Evolutionary conservation across 2,888 invertebrate genomes (phyloP).

Genomic region (Tachystola acroxantha): DNA sequence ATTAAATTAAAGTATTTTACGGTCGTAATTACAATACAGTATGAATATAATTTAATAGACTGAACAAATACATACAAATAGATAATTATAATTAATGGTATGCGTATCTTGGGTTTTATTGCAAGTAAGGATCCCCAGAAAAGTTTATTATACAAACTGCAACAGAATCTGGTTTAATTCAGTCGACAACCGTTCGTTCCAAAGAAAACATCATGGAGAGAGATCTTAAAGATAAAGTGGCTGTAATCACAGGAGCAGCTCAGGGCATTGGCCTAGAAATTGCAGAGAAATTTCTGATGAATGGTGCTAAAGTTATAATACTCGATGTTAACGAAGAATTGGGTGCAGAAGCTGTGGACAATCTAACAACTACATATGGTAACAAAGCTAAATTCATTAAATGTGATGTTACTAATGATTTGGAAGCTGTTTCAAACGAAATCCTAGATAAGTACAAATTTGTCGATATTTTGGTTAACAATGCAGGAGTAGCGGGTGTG

Average conservation of each 20-base stretch:
- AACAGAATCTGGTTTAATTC: no score
- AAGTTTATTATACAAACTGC: no score
- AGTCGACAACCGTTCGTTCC: no score
- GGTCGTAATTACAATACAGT: no score
- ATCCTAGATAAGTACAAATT: constrained; percentile 26
- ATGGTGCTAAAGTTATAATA: constrained; percentile 35
- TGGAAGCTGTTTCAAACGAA: constrained; percentile 43
- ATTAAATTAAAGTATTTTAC: no score
- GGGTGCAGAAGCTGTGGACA: constrained; percentile 40
- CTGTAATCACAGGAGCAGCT: constrained; percentile 69
- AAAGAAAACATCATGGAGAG: not conserved
- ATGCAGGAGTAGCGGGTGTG: constrained; percentile 38
- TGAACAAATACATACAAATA: no score
- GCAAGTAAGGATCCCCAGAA: no score
- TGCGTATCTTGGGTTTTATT: no score
- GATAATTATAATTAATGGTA: no score
- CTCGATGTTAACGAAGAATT: constrained; percentile 25
- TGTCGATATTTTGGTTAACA: constrained; percentile 51
- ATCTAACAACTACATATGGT: constrained; percentile 55
- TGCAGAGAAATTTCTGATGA: constrained; percentile 53
- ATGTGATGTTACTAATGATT: constrained; percentile 61
- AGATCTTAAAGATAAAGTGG: constrained; percentile 21
- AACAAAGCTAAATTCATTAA: constrained; percentile 53
- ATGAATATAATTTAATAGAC: no score
- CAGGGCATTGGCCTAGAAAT: constrained; percentile 68